Evolutionary conservation across 2,888 invertebrate genomes (phyloP).

Genomic region (Sabellastarte sp.): DNA sequence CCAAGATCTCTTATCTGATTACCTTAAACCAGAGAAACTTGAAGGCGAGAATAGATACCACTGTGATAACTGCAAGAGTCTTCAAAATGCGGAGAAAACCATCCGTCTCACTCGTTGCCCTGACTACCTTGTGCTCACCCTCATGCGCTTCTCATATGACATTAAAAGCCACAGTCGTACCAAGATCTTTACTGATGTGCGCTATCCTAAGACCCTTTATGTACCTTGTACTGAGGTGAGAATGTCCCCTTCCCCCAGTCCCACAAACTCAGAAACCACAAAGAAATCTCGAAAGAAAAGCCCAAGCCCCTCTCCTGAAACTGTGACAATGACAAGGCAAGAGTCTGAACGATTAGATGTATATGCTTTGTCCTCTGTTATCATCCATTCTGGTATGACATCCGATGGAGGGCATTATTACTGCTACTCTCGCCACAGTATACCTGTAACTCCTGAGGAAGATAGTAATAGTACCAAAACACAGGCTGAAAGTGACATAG

Average conservation of each 20-base stretch:
- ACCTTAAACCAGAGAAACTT: conserved; percentile 74
- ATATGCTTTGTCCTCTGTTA: conserved; percentile 77
- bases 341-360: conserved; percentile 55
- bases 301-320: not conserved
- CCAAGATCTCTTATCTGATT: conserved; percentile 45
- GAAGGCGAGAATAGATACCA: conserved; percentile 80
- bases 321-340: too few species aligned
- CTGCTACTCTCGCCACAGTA: conserved; percentile 67
- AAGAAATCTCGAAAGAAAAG: not conserved
- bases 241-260: not conserved
- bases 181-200: conserved; percentile 70
- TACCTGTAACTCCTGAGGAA: not conserved
- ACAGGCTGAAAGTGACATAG: conserved; percentile 23
- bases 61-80: conserved; percentile 73
- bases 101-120: conserved; percentile 74
- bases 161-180: conserved; percentile 72
- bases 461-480: not conserved
- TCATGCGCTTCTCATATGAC: conserved; percentile 79
- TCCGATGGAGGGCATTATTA: conserved; percentile 87
- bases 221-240: conserved; percentile 37
- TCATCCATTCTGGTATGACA: conserved; percentile 80
- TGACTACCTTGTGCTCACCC: conserved; percentile 74
- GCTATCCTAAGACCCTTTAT: conserved; percentile 52
- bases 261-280: not conserved
- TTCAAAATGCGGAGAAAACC: conserved; percentile 75